Conservation (phyloP, 2,888 invertebrate genomes). For the Acrocyrtus sp. region DNA sequence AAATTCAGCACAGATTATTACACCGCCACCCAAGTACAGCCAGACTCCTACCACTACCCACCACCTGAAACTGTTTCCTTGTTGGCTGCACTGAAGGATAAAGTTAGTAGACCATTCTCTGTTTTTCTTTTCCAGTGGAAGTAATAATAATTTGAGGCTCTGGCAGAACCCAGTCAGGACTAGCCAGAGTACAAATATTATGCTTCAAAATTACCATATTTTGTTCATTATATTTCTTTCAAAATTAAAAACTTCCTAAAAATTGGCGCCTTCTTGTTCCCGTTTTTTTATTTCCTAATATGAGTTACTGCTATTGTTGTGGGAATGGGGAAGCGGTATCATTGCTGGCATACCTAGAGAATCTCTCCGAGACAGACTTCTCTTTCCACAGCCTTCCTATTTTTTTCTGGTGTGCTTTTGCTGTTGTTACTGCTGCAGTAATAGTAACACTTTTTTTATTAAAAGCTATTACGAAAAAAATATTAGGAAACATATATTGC, state of each 20-base stretch:
- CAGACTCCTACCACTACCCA: too few species aligned
- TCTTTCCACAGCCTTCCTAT: too few species aligned
- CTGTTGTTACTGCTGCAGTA: slow-evolving; percentile 6
- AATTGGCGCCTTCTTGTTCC: slow-evolving; percentile 55
- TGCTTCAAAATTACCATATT: slow-evolving; percentile 59
- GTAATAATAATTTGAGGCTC: slow-evolving; percentile 1
- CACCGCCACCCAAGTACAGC: too few species aligned
- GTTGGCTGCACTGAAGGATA: too few species aligned
- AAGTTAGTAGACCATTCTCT: too few species aligned
- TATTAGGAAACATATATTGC: slow-evolving; percentile 38
- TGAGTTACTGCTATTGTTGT: slow-evolving; percentile 29
- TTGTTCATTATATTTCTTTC: slow-evolving; percentile 61
- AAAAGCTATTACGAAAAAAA: slow-evolving; percentile 32
- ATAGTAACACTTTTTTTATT: slow-evolving; percentile 31
- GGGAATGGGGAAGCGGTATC: neutral
- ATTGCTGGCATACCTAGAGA: too few species aligned
- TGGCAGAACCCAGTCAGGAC: neutral
- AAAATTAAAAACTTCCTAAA: slow-evolving; percentile 59
- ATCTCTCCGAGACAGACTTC: too few species aligned
- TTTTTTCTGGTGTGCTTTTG: too few species aligned
- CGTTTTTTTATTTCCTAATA: slow-evolving; percentile 36
- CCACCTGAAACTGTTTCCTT: too few species aligned
- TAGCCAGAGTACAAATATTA: slow-evolving; percentile 35
- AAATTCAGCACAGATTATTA: too few species aligned
- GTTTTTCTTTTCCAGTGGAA: slow-evolving; percentile 1